Evolutionary conservation across 2,888 invertebrate genomes (phyloP).

Genomic region (Melieria omissa): DNA sequence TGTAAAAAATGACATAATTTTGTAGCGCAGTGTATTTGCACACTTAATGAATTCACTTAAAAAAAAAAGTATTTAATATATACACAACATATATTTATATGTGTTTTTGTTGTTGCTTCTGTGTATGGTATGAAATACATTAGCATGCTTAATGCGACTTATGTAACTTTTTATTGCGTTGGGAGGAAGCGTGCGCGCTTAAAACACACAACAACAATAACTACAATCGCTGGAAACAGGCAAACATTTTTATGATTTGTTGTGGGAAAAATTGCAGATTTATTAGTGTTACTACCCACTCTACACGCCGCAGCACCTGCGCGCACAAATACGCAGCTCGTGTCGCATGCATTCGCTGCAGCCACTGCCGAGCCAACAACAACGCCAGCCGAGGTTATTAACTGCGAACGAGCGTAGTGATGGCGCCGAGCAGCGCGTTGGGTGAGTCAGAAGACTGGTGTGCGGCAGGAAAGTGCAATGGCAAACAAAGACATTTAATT

Average conservation of each 20-base stretch:
- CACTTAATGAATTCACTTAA: too few species aligned
- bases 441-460: constrained; percentile 9
- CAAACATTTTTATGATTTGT: constrained; percentile 28
- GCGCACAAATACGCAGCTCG: constrained; percentile 6
- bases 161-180: too few species aligned
- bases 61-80: too few species aligned
- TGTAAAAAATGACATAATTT: too few species aligned
- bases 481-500: constrained; percentile 33
- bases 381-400: constrained; percentile 26
- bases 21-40: too few species aligned
- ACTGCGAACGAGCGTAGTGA: constrained; percentile 6
- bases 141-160: too few species aligned
- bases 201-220: background rate
- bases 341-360: background rate
- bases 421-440: background rate
- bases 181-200: too few species aligned
- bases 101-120: too few species aligned
- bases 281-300: constrained; percentile 22
- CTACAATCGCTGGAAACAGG: constrained; percentile 10
- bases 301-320: constrained; percentile 13
- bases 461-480: constrained; percentile 15
- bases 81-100: too few species aligned
- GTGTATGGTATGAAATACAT: too few species aligned
- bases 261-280: constrained; percentile 27
- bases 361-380: background rate